Evolutionary conservation across 2,113 vertebrate genomes (phyloP), one percentile per base, ranked within the genome.

Genomic region (Amia ocellicauda): DNA sequence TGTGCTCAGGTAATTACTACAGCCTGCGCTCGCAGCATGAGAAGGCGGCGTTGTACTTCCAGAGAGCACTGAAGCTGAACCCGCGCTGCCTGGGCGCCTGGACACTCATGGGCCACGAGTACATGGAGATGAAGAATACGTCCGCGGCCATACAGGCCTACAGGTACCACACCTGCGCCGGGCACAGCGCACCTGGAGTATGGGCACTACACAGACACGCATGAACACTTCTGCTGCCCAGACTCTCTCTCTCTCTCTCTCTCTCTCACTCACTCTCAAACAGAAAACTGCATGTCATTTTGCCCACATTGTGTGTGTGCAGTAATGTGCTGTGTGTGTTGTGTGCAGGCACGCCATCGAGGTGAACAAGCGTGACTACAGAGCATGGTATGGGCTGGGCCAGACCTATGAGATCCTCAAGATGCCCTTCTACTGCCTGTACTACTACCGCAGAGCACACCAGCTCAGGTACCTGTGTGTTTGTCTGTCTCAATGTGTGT

Each of bases 111-210:
- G 97, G 97, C 40, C 97, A 99, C 13, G 97, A 99, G 61, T 99
- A 98, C 78, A 99, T 99, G 97, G 97, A 99, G 80, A 99, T 99
- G 96, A 99, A 98, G 80, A 99, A 99, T 78, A 99, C 96, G 0
- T 98, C 97, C 13, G 97, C 97, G 27, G 97, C 96, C 69, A 99
- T 99, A 67, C 97, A 99, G 74, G 97, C 97, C 66, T 99, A 99
- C 54, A 88, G 93, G 93, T 94, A 13, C 28, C 17, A 60, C 47
- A 20, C 13, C 24, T 27, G 17, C 78, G 80, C 27, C 59, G 74
- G 20, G 24, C 23, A 27, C 51, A 27, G 47, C 17, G 7, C 60
- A 62, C 42, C 14, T 57, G 41, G 3, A 45, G 24, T 14, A 31
- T 3, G 29, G 14, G 24, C 28, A 36, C 28, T 58, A 26, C 57